Evolutionary conservation across 2,888 invertebrate species (phyloP).

Genomic region (Torymus auratus): DNA sequence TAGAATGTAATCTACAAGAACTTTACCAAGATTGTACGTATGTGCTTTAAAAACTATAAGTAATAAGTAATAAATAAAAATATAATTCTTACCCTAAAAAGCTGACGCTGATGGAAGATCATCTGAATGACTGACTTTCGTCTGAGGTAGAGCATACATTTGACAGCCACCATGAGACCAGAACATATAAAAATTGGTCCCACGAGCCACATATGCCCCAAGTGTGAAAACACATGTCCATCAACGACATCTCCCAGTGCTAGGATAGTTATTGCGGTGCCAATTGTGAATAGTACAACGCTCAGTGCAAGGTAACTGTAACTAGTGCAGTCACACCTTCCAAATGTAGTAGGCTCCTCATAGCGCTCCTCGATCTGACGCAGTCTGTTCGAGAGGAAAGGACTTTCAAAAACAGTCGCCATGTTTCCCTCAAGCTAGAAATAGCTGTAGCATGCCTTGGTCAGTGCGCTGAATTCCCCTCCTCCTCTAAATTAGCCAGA

Average conservation of each 20-base stretch:
- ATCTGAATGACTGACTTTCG: slow-evolving; percentile 83
- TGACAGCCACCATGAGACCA: slow-evolving; percentile 84
- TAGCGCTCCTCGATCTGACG: slow-evolving; percentile 80
- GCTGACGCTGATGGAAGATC: slow-evolving; percentile 81
- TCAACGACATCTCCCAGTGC: slow-evolving; percentile 81
- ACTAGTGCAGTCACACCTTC: slow-evolving; percentile 83
- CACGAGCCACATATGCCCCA: slow-evolving; percentile 84
- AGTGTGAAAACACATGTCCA: slow-evolving; percentile 80
- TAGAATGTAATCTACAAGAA: too few species aligned
- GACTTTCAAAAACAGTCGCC: slow-evolving; percentile 82
- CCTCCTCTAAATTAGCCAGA: slow-evolving; percentile 5
- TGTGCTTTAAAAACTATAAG: not conserved
- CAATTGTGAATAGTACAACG: slow-evolving; percentile 81
- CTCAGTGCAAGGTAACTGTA: slow-evolving; percentile 83
- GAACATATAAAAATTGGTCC: slow-evolving; percentile 84
- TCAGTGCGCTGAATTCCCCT: not conserved
- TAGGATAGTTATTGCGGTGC: slow-evolving; percentile 82
- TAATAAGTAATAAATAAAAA: not conserved
- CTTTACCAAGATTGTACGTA: not conserved
- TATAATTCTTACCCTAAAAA: slow-evolving; percentile 79
- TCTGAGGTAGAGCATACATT: slow-evolving; percentile 82
- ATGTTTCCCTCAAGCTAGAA: slow-evolving; percentile 73
- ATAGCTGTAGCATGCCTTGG: slow-evolving; percentile 32
- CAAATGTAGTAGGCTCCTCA: slow-evolving; percentile 80
- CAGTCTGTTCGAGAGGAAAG: slow-evolving; percentile 81